A percentile compares a stretch with the other conserved stretches of the same genome.
Conservation (phyloP, 2,797 vertebrate species). For the Gephyroberyx darwinii region DNA sequence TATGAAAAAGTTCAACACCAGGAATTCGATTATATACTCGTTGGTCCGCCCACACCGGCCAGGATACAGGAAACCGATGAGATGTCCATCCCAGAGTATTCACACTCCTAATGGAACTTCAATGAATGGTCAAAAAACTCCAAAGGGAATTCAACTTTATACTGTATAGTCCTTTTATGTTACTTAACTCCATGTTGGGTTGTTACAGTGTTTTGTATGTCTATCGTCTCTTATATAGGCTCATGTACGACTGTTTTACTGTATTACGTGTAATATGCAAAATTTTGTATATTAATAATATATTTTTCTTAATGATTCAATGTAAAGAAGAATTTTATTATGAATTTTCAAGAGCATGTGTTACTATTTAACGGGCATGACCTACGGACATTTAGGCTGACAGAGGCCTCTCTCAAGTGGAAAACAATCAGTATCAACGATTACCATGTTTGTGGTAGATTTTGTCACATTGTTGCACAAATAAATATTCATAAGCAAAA, state of each 20-base stretch:
- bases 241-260: slow-evolving; percentile 81
- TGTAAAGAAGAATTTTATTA: slow-evolving; percentile 80
- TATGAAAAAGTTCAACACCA: slow-evolving; percentile 93
- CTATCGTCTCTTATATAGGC: slow-evolving; percentile 70
- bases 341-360: slow-evolving; percentile 81
- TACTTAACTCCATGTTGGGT: slow-evolving; percentile 67
- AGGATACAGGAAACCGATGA: slow-evolving; percentile 92
- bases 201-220: slow-evolving; percentile 76
- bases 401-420: slow-evolving; percentile 66
- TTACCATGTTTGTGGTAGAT: slow-evolving; percentile 79
- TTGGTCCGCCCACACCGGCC: slow-evolving; percentile 89
- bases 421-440: slow-evolving; percentile 78
- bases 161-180: slow-evolving; percentile 72
- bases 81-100: slow-evolving; percentile 88
- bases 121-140: slow-evolving; percentile 16
- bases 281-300: slow-evolving; percentile 85
- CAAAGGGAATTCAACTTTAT: slow-evolving; percentile 53
- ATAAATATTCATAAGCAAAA: slow-evolving; percentile 73
- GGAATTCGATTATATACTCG: slow-evolving; percentile 92
- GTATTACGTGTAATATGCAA: slow-evolving; percentile 84
- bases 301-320: slow-evolving; percentile 83
- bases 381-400: slow-evolving; percentile 49
- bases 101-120: slow-evolving; percentile 80
- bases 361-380: slow-evolving; percentile 78
- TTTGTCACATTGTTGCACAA: slow-evolving; percentile 82